phyloP scores from a whole-genome alignment of 2,888 invertebrate species.

The Stictocephala bisonia region DNA sequence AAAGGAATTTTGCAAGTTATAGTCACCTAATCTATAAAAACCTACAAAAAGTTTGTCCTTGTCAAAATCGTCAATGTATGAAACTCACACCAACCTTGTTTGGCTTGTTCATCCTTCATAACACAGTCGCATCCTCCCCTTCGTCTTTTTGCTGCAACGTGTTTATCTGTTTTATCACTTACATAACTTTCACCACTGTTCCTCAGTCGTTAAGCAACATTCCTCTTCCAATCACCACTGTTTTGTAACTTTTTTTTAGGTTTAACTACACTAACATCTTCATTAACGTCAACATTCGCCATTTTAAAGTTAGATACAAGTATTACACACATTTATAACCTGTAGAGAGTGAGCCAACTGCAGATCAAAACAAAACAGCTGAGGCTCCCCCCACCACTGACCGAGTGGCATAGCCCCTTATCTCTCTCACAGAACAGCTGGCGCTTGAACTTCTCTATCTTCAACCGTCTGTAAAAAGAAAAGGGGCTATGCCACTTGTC shows the following conservation, averaged over 20 bases:
- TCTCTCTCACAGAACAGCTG: conserved; percentile 39
- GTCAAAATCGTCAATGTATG: conserved; percentile 26
- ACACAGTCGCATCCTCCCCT: conserved; percentile 32
- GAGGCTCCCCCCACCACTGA: conserved; percentile 12
- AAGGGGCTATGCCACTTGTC: conserved; percentile 27
- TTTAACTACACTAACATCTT: conserved; percentile 26
- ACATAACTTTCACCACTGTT: conserved; percentile 39
- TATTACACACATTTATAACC: background rate
- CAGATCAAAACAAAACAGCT: background rate
- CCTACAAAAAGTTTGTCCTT: too few relatives aligned
- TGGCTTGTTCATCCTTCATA: conserved; percentile 30
- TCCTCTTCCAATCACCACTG: conserved; percentile 25
- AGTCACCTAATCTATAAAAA: too few relatives aligned
- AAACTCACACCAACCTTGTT: conserved; percentile 41
- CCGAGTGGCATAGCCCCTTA: conserved; percentile 39
- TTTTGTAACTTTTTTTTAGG: conserved; percentile 16
- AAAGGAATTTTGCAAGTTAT: too few relatives aligned
- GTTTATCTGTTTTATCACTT: conserved; percentile 39
- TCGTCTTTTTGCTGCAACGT: conserved; percentile 28
- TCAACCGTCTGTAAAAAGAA: conserved; percentile 29
- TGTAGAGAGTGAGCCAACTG: background rate
- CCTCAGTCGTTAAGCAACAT: conserved; percentile 33
- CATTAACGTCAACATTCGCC: conserved; percentile 10
- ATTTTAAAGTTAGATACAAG: conserved; percentile 32
- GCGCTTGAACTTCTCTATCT: conserved; percentile 24